Evolutionary conservation across 2,888 invertebrate species (phyloP), one percentile per base, ranked within the genome.

Genomic region (Pediacus dermestoides): DNA sequence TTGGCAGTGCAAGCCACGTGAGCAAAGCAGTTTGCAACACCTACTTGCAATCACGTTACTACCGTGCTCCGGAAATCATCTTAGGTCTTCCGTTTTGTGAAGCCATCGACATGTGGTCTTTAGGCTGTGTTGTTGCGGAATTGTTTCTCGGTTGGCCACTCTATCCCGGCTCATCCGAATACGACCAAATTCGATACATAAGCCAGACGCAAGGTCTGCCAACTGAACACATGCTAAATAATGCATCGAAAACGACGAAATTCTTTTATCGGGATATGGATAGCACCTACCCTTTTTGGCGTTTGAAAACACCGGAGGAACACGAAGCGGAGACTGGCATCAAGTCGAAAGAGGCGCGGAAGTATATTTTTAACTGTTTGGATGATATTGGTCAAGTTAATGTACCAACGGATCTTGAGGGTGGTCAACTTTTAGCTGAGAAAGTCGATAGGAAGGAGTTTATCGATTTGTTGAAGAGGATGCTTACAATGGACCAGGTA

Each of bases 21-120:
- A 94, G 94, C 72, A 99, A 99, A 74, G 97, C 97, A 8, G 96
- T 99, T 32, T 97, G 97, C 73, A 99, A 99, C 67, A 99, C 99
- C 4, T 99, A 99, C 71, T 78, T 99, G 61, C 99, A 99, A 75
- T 97, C 96, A 60, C 81, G 99, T 66, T 99, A 99, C 70, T 99
- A 99, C 73, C 85, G 96, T 54, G 94, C 95, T 18, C 95, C 95
- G 2, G 95, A 95, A 73, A 95, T 95, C 63, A 95, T 96, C 63
- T 77, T 95, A 61, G 99, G 99, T 12, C 75, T 99, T 58, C 97
- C 96, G 45, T 99, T 99, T 75, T 95, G 95, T 74, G 99, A 99
- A 72, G 94, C 97, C 8, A 99, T 99, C 60, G 99, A 99, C 73
- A 99, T 99, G 97, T 99, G 99, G 99, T 97, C 96, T 3, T 75